Percentiles rank a stretch among this genome's conserved stretches.
Evolutionary conservation across 2,797 vertebrate genomes (phyloP).

Genomic region (Bufotes viridis): DNA sequence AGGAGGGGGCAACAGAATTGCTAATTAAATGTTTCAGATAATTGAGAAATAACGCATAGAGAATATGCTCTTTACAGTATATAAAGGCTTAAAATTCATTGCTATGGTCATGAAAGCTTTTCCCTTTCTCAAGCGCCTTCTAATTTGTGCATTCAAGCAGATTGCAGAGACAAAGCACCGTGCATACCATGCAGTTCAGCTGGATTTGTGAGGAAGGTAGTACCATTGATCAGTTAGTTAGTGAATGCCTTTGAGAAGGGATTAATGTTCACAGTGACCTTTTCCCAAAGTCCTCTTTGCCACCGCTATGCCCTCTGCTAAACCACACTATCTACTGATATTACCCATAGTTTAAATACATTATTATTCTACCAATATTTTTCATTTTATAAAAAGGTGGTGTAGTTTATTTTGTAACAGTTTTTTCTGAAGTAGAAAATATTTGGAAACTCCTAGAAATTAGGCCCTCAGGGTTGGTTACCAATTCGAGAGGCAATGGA

Average conservation of each 20-base stretch:
- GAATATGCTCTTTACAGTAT: conserved; percentile 17
- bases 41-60: conserved; percentile 21
- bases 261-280: conserved; percentile 27
- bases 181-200: conserved; percentile 48
- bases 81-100: conserved; percentile 1
- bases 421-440: background rate
- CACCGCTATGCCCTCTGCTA: conserved; percentile 9
- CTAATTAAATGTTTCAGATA: conserved; percentile 22
- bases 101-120: conserved; percentile 4
- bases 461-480: too few species aligned
- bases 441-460: background rate
- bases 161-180: conserved; percentile 28
- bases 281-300: conserved; percentile 29
- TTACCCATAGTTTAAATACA: background rate
- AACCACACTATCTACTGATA: conserved; percentile 21
- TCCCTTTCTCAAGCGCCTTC: conserved; percentile 14
- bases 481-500: too few species aligned
- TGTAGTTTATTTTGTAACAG: background rate
- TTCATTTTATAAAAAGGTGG: background rate
- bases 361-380: conserved; percentile 10
- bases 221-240: conserved; percentile 42
- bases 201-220: conserved; percentile 44
- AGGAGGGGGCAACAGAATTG: background rate
- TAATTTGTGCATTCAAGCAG: conserved; percentile 25
- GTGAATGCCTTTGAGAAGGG: conserved; percentile 27